These are phyloP conservation scores for Lucifuga dentata DNA, from an alignment of 2,113 vertebrate species.

Conservation along the genomic window DNA sequence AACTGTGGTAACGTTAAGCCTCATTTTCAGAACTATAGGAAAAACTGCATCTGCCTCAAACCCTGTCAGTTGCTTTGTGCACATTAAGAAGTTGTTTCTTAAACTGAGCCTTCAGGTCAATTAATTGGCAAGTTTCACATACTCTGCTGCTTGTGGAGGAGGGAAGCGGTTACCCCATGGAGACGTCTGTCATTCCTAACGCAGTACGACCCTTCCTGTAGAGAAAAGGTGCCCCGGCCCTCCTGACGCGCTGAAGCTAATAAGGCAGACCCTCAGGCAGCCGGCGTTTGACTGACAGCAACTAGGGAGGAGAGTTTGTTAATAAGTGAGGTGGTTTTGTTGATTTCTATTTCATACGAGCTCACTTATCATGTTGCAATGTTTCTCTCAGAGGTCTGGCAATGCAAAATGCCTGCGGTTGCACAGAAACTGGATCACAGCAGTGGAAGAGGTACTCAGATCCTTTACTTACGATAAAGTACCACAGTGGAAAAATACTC, in stretches of 20 bases:
- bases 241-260: slow-evolving; percentile 52
- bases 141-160: slow-evolving; percentile 17
- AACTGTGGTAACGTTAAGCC: slow-evolving; percentile 39
- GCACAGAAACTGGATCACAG: too few relatives aligned
- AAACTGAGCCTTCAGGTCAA: slow-evolving; percentile 22
- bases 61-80: neutral
- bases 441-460: too few relatives aligned
- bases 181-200: slow-evolving; percentile 61
- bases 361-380: neutral
- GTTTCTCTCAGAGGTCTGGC: neutral
- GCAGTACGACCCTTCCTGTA: slow-evolving; percentile 62
- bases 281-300: slow-evolving; percentile 60
- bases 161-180: slow-evolving; percentile 52
- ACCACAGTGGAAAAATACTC: too few relatives aligned
- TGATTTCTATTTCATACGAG: slow-evolving; percentile 15
- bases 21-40: neutral
- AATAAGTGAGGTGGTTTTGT: slow-evolving; percentile 47
- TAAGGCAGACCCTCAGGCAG: slow-evolving; percentile 56
- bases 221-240: slow-evolving; percentile 45
- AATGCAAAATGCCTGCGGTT: neutral
- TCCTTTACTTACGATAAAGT: too few relatives aligned
- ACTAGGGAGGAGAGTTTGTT: slow-evolving; percentile 36
- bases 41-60: slow-evolving; percentile 23
- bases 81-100: slow-evolving; percentile 30
- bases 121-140: slow-evolving; percentile 39